Base-by-base conservation (phyloP, 2,888 invertebrate species). In the Drosophila buzzatii region DNA sequence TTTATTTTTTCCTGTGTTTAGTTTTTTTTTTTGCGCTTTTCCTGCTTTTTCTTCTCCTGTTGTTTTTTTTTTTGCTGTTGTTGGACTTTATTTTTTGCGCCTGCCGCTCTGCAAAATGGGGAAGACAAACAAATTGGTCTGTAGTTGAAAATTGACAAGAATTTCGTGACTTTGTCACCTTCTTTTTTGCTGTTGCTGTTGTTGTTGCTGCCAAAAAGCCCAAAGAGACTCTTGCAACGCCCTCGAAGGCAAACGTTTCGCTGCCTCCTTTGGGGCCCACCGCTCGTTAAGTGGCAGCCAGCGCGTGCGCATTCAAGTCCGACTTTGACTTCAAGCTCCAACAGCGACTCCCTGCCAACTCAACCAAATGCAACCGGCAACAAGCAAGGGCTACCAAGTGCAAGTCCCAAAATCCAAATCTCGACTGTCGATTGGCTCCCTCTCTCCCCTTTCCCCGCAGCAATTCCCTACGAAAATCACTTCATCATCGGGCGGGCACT, bases 111-210 rank as follows among this genome's bases (percentile, higher is more conserved):
- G 72, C 52, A 58, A 63, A 76, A 65, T 69, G 65, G 73, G 77
- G 86, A 86, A 91, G 90, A 92, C 89, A 91, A 92, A 92, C 92
- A 92, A 92, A 92, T 92, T 92, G 92, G 92, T 91, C 91, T 91
- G 91, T 90, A 91, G 91, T 92, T 91, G 92, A 92, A 92, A 92
- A 92, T 91, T 92, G 92, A 92, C 92, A 92, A 92, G 92, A 92
- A 92, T 92, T 92, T 92, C 92, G 92, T 92, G 92, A 92, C 92
- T 92, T 92, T 92, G 92, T 92, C 92, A 92, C 92, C 92, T 92
- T 90, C 90, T 86, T 87, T 87, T 85, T 61, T 68, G 72, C 70
- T 72, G 71, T 71, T 73, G 67, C 62, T 62, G 31, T 71, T 52
- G 69, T 60, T 62, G 53, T 60, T 63, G 61, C 12, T 27, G 55